Percentiles rank a stretch among this genome's conserved stretches.
These are phyloP conservation scores for Cyclargus thomasi DNA, from an alignment of 1,140 invertebrate species.

Conservation along the genomic window DNA sequence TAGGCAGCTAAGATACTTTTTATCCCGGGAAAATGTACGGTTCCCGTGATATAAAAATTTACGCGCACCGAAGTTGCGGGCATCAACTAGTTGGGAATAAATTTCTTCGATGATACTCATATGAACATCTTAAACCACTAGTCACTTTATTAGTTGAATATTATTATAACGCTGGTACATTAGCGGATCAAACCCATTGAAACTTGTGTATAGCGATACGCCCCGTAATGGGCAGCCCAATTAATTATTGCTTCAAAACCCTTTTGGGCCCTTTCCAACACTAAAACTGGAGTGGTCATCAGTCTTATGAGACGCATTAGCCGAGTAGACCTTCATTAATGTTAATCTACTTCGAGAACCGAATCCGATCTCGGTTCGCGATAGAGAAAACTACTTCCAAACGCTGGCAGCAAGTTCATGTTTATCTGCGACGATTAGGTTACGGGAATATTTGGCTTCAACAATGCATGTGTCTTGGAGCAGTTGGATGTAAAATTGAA, in stretches of 20 bases:
- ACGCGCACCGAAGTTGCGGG: too few species aligned
- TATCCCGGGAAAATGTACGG: too few species aligned
- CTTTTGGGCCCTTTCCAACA: conserved; percentile 53
- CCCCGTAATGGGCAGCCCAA: conserved; percentile 42
- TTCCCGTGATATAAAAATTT: too few species aligned
- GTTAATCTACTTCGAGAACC: conserved; percentile 35
- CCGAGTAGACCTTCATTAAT: conserved; percentile 43
- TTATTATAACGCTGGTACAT: not conserved
- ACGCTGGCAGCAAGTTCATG: conserved; percentile 18
- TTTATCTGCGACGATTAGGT: conserved; percentile 22
- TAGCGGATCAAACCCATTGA: conserved; percentile 17
- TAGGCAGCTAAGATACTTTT: too few species aligned
- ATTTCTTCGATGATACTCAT: too few species aligned
- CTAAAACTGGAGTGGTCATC: conserved; percentile 50
- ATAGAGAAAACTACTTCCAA: conserved; percentile 12
- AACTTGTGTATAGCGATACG: conserved; percentile 29
- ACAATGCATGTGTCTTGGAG: conserved; percentile 15
- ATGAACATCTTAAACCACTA: not conserved
- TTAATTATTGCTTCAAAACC: conserved; percentile 64
- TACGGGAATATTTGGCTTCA: conserved; percentile 20
- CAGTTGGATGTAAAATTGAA: conserved; percentile 20
- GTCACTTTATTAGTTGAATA: not conserved
- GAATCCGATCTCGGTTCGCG: conserved; percentile 12
- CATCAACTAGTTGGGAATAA: too few species aligned
- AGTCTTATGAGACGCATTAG: conserved; percentile 56